Base-by-base conservation (phyloP, 2,888 invertebrate species). In the Bombyx huttoni region DNA sequence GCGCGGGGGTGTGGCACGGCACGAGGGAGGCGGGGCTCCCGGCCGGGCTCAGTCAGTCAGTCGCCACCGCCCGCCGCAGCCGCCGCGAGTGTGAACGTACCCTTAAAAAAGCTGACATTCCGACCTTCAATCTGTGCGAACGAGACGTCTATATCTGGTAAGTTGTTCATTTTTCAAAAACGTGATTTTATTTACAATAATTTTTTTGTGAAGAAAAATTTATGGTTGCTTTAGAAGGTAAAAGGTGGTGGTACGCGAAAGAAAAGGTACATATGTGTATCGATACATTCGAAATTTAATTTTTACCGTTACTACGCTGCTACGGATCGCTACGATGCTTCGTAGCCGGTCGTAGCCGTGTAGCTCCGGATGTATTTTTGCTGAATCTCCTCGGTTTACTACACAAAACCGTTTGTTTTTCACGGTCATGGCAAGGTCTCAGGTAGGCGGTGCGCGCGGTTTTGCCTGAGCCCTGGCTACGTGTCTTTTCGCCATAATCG, bases 101-200 rank as follows among this genome's bases (percentile, higher is more conserved):
- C 66, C 67, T 60, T 64, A 63, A 68, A 69, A 72, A 75, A 68
- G 65, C 75, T 70, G 68, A 73, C 75, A 70, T 75, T 70, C 77
- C 86, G 87, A 86, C 86, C 86, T 86, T 85, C 86, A 84, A 76
- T 77, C 75, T 77, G 78, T 75, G 74, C 73, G 85, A 85, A 81
- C 82, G 81, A 84, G 82, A 83, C 81, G 68, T 81, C 81, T 78
- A 80, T 82, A 84, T 73, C 79, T 80, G 84, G 87, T 86, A 73
- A 70, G 85, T 70, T 65, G 60, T 56, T 24, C 24, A 24, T 24
- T 68, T 66, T 65, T 61, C 62, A 52, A 65, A 62, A 58, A 64
- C 54, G 54, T 64, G 63, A 69, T 40, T 54, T 52, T 59, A 53
- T 55, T 53, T 49, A 35, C 12, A 12, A 8, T 35, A 40, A 35